Conservation (phyloP, 2,797 vertebrate genomes). For the Numenius phaeopus region DNA sequence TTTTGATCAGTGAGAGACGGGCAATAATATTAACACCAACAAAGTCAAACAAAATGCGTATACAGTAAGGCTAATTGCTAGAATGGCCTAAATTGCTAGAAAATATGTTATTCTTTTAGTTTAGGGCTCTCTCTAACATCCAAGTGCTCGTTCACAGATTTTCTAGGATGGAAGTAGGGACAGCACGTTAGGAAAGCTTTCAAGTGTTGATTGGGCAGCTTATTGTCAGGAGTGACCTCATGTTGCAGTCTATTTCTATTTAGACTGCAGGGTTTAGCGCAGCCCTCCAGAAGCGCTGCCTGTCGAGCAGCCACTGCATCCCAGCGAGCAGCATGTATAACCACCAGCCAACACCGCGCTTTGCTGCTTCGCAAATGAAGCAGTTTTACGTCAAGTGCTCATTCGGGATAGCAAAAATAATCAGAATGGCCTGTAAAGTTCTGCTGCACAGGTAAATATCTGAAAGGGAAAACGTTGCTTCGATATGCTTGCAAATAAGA, state of each 20-base stretch:
- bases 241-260: conserved; percentile 77
- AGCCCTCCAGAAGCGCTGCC: conserved; percentile 82
- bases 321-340: conserved; percentile 79
- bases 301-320: conserved; percentile 56
- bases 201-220: conserved; percentile 74
- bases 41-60: background rate
- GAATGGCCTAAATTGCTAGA: background rate
- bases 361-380: conserved; percentile 67
- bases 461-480: background rate
- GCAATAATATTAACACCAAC: background rate
- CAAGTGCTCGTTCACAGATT: background rate
- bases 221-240: conserved; percentile 78
- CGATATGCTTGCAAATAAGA: background rate
- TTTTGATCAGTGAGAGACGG: background rate
- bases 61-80: background rate
- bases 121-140: background rate
- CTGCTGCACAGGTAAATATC: conserved; percentile 86
- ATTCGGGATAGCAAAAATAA: conserved; percentile 81
- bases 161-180: no score
- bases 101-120: background rate
- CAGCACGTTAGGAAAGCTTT: conserved; percentile 36
- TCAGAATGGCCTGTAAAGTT: conserved; percentile 86
- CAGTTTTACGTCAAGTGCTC: conserved; percentile 82
- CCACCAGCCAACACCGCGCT: conserved; percentile 66
- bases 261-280: conserved; percentile 84